Evolutionary conservation across 2,797 vertebrate species (phyloP).

Genomic region (Channa striata): DNA sequence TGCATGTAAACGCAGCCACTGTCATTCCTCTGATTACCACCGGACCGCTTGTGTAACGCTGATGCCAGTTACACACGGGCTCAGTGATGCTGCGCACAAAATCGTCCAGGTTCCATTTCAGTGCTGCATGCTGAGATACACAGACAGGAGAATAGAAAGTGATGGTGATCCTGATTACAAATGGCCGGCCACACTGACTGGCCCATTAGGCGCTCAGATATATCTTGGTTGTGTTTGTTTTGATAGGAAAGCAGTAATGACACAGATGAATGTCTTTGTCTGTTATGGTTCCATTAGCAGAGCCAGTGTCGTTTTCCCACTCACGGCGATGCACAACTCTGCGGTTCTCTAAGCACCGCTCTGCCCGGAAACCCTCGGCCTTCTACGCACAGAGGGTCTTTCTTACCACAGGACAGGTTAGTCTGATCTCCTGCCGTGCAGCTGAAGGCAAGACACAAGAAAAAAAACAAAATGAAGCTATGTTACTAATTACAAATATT

Average conservation of each 20-base stretch:
- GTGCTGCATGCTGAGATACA: background rate
- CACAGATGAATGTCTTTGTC: constrained; percentile 64
- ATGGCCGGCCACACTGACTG: constrained; percentile 37
- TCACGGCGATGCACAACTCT: constrained; percentile 29
- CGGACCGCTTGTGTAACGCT: background rate
- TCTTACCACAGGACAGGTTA: constrained; percentile 43
- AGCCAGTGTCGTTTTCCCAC: constrained; percentile 62
- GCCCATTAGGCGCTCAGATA: constrained; percentile 58
- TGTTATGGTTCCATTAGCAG: constrained; percentile 69
- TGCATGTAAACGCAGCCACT: no score
- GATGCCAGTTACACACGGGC: background rate
- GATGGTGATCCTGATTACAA: constrained; percentile 44
- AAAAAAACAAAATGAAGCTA: constrained; percentile 43
- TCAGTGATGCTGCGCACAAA: background rate
- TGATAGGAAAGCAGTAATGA: constrained; percentile 45
- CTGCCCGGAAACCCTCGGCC: constrained; percentile 25
- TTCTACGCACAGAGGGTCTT: constrained; percentile 29
- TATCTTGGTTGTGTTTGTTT: constrained; percentile 64
- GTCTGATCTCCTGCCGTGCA: constrained; percentile 62
- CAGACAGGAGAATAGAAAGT: constrained; percentile 19
- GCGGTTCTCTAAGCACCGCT: constrained; percentile 16
- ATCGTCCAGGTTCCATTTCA: constrained; percentile 4
- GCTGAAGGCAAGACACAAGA: constrained; percentile 36
- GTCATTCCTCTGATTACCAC: background rate
- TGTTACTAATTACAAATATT: no score